phyloP scores from a whole-genome alignment of 2,888 invertebrate species.

The Panopea generosa region DNA sequence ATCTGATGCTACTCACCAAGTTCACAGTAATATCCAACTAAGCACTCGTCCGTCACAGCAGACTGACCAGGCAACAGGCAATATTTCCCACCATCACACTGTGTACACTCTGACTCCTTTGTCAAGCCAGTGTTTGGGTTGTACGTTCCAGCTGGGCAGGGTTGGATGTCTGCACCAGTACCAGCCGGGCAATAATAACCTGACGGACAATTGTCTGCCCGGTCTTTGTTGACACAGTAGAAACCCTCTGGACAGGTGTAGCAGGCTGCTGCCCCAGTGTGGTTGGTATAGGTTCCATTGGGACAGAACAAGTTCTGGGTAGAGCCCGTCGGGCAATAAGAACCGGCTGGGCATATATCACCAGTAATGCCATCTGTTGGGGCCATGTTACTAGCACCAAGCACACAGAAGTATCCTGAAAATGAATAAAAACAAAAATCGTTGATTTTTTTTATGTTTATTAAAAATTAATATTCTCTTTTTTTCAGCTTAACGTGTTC shows the following conservation, averaged over 20 bases:
- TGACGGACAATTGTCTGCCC: slow-evolving; percentile 79
- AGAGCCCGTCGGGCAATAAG: slow-evolving; percentile 78
- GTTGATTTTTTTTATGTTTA: neutral
- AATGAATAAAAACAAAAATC: slow-evolving; percentile 1
- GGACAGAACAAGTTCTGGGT: slow-evolving; percentile 78
- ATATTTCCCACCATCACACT: slow-evolving; percentile 82
- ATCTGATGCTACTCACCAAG: slow-evolving; percentile 61
- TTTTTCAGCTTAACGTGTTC: no score
- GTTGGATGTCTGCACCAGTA: slow-evolving; percentile 81
- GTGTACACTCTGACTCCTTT: slow-evolving; percentile 77
- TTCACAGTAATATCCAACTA: slow-evolving; percentile 82
- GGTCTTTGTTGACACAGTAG: slow-evolving; percentile 80
- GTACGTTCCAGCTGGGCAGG: slow-evolving; percentile 83
- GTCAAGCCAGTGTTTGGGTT: slow-evolving; percentile 75
- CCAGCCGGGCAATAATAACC: slow-evolving; percentile 81
- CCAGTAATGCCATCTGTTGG: slow-evolving; percentile 80
- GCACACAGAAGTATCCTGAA: slow-evolving; percentile 80
- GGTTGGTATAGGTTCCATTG: slow-evolving; percentile 83
- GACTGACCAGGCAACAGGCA: slow-evolving; percentile 76
- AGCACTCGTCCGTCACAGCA: slow-evolving; percentile 75
- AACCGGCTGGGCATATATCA: slow-evolving; percentile 81
- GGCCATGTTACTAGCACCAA: slow-evolving; percentile 72
- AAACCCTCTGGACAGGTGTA: slow-evolving; percentile 82
- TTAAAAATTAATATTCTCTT: no score
- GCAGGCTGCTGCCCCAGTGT: slow-evolving; percentile 79